Evolutionary conservation across 2,113 vertebrate species (phyloP).

Genomic region (Halichoerus grypus): DNA sequence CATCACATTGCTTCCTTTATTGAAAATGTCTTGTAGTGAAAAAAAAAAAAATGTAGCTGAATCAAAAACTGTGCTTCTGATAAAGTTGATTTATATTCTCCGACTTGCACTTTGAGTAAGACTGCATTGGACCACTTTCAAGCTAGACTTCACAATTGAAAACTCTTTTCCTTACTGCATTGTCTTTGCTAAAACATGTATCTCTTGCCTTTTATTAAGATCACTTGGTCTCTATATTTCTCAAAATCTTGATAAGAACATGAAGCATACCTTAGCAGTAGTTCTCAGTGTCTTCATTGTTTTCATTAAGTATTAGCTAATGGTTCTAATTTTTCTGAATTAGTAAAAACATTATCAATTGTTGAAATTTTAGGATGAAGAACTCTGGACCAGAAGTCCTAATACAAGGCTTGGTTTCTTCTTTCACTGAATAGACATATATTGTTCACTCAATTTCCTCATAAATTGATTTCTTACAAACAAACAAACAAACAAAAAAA

Average conservation of each 20-base stretch:
- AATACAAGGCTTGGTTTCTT: constrained; percentile 18
- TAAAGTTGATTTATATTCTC: background rate
- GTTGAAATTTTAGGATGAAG: background rate
- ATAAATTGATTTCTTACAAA: background rate
- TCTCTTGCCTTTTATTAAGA: constrained; percentile 10
- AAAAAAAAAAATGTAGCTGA: background rate
- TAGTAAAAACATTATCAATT: background rate
- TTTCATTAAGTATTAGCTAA: background rate
- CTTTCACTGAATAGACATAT: background rate
- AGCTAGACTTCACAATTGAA: background rate
- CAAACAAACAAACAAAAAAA: background rate
- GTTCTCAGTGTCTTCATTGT: background rate
- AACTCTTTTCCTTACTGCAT: background rate
- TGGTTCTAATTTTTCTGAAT: background rate
- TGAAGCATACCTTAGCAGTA: background rate
- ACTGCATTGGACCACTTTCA: background rate
- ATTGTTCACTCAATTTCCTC: background rate
- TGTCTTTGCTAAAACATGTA: background rate
- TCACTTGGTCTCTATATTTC: background rate
- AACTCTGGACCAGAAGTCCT: background rate
- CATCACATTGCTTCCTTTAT: constrained; percentile 1
- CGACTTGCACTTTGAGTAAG: background rate
- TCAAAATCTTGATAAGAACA: constrained; percentile 2
- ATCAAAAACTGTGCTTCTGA: background rate
- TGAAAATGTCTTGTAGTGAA: background rate